These are phyloP conservation scores for Drosophila burlai DNA, from an alignment of 1,140 invertebrate species.

Conservation along the genomic window DNA sequence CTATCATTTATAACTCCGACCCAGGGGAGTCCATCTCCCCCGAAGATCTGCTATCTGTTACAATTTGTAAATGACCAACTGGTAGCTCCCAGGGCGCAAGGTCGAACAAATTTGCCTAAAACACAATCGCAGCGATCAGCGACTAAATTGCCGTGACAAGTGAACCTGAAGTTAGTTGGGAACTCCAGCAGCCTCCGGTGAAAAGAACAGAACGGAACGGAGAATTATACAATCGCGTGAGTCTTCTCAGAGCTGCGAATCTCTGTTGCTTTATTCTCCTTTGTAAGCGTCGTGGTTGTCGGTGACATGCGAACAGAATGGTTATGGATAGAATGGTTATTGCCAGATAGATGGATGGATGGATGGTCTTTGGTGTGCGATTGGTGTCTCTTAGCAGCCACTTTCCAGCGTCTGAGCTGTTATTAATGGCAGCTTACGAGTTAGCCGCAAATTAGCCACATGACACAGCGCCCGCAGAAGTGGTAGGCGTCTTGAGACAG, in stretches of 20 bases:
- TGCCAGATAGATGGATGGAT: conserved; percentile 22
- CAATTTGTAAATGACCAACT: conserved; percentile 36
- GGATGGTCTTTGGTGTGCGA: conserved; percentile 26
- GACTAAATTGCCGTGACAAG: conserved; percentile 42
- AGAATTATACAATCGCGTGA: conserved; percentile 46
- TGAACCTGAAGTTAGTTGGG: conserved; percentile 25
- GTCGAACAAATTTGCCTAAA: conserved; percentile 41
- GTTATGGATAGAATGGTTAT: conserved; percentile 42
- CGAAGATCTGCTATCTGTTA: conserved; percentile 37
- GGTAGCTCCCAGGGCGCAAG: conserved; percentile 37
- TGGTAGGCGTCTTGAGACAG: conserved; percentile 54
- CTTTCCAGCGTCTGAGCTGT: conserved; percentile 57
- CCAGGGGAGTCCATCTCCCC: conserved; percentile 18
- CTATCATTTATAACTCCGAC: conserved; percentile 47
- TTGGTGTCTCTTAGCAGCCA: conserved; percentile 40
- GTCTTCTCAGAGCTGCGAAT: conserved; percentile 55
- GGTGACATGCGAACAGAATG: conserved; percentile 62
- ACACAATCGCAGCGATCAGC: conserved; percentile 33
- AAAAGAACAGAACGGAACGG: conserved; percentile 19
- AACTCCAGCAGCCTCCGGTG: conserved; percentile 12
- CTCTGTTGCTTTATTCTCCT: conserved; percentile 39
- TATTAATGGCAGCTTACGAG: conserved; percentile 75
- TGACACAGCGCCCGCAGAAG: conserved; percentile 50
- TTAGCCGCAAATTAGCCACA: conserved; percentile 66
- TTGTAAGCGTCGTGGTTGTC: conserved; percentile 30